Percentiles rank a stretch among this genome's conserved stretches.
These are phyloP conservation scores for Nebria salina DNA, from an alignment of 2,888 invertebrate genomes.

Conservation along the genomic window DNA sequence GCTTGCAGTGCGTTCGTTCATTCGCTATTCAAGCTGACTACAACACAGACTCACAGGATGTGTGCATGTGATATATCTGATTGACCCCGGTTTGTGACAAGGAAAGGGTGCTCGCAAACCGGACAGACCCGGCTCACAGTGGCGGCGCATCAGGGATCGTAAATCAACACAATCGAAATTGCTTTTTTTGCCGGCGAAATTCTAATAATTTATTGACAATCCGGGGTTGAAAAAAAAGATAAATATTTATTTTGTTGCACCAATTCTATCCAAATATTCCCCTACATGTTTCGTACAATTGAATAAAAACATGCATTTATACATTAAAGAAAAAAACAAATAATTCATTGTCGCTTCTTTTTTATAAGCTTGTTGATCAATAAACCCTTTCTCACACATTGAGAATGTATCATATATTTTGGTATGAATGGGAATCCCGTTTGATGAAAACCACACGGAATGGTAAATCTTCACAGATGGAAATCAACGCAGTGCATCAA, in stretches of 20 bases:
- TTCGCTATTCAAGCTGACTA: not conserved
- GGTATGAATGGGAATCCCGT: not conserved
- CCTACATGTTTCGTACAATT: too few relatives aligned
- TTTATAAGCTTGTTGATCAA: not conserved
- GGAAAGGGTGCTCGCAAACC: conserved; percentile 23
- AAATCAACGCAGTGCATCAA: not conserved
- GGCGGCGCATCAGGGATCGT: not conserved
- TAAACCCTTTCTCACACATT: not conserved
- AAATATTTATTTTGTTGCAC: not conserved
- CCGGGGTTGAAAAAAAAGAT: not conserved
- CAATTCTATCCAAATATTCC: not conserved
- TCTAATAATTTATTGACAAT: not conserved
- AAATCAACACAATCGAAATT: not conserved
- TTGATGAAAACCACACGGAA: not conserved
- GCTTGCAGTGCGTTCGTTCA: not conserved
- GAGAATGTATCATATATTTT: too few relatives aligned
- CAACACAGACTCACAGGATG: conserved; percentile 27
- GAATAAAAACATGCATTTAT: too few relatives aligned
- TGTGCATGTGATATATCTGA: conserved; percentile 40
- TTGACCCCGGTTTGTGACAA: conserved; percentile 21
- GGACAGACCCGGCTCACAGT: not conserved
- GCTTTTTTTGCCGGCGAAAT: not conserved
- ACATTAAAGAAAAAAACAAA: too few relatives aligned
- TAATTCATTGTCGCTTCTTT: too few relatives aligned
- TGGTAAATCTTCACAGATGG: not conserved